Evolutionary conservation across 2,113 vertebrate species (phyloP), one percentile per base, ranked within the genome.

Genomic region (Gymnogyps californianus): DNA sequence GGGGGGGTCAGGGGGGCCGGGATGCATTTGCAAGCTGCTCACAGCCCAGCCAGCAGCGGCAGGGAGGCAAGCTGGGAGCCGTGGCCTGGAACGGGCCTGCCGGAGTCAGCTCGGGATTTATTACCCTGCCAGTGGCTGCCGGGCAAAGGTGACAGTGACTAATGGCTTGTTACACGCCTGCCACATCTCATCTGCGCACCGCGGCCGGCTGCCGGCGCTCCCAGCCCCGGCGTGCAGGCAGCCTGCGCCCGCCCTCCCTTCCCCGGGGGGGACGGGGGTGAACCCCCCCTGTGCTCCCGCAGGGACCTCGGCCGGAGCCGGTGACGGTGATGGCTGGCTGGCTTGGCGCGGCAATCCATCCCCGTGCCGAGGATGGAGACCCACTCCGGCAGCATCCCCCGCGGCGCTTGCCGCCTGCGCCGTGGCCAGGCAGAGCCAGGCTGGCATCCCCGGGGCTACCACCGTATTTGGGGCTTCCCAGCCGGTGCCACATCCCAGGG

Each of bases 101-200:
- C 54, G 69, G 94, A 87, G 47, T 88, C 76, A 46, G 89, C 92
- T 70, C 59, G 28, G 31, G 74, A 87, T 92, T 93, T 97, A 96
- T 97, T 96, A 94, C 96, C 96, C 95, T 93, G 91, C 96, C 93
- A 94, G 95, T 87, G 71, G 95, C 95, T 94, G 61, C 44, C 86
- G 94, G 97, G 96, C 97, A 97, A 98, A 97, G 86, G 76, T 97
- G 98, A 97, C 97, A 96, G 97, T 97, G 98, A 98, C 96, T 96
- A 96, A 98, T 98, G 98, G 96, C 81, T 97, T 94, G 96, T 97
- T 96, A 97, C 93, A 97, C 94, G 97, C 98, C 97, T 98, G 98
- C 97, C 96, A 95, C 97, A 98, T 98, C 95, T 89, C 97, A 94
- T 96, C 89, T 95, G 86, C 2, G 65, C 89, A 5, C 86, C 10